Conservation (phyloP, 2,888 invertebrate genomes). For the Scaptomyza reducta region DNA sequence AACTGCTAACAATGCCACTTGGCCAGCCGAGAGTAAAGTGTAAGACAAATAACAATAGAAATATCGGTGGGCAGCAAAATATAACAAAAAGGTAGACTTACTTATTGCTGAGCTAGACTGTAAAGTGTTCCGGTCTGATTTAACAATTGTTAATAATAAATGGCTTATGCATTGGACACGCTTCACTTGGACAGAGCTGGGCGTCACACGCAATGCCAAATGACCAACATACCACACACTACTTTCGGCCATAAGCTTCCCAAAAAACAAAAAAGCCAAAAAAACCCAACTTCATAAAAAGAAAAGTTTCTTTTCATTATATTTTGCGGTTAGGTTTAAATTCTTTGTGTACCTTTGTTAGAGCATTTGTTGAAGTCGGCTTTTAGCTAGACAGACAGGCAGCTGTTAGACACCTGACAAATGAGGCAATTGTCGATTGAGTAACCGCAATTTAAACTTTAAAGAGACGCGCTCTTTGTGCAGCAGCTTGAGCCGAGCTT, state of each 20-base stretch:
- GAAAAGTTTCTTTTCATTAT: constrained; percentile 43
- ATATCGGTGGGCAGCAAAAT: constrained; percentile 58
- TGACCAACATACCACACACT: constrained; percentile 21
- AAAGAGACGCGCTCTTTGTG: constrained; percentile 33
- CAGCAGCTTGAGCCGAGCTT: constrained; percentile 28
- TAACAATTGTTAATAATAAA: constrained; percentile 82
- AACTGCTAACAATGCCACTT: constrained; percentile 72
- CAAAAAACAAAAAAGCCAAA: constrained; percentile 11
- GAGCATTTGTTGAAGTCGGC: constrained; percentile 15
- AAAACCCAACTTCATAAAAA: constrained; percentile 3
- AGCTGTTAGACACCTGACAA: constrained; percentile 71
- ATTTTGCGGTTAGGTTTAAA: constrained; percentile 26
- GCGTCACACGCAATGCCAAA: constrained; percentile 48
- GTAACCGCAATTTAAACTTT: constrained; percentile 61
- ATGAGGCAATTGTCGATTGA: constrained; percentile 75
- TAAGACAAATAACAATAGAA: constrained; percentile 59
- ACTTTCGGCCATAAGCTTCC: constrained; percentile 32
- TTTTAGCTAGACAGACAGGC: constrained; percentile 20
- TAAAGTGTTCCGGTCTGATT: constrained; percentile 82
- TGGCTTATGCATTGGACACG: constrained; percentile 75
- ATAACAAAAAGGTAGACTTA: constrained; percentile 26
- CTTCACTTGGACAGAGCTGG: constrained; percentile 36
- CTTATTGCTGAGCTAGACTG: constrained; percentile 33
- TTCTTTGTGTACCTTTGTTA: constrained; percentile 21
- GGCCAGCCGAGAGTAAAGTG: constrained; percentile 45